Percentiles rank a stretch among this genome's conserved stretches.
These are phyloP conservation scores for Callimorpha dominula DNA, from an alignment of 2,888 invertebrate genomes.

Conservation along the genomic window DNA sequence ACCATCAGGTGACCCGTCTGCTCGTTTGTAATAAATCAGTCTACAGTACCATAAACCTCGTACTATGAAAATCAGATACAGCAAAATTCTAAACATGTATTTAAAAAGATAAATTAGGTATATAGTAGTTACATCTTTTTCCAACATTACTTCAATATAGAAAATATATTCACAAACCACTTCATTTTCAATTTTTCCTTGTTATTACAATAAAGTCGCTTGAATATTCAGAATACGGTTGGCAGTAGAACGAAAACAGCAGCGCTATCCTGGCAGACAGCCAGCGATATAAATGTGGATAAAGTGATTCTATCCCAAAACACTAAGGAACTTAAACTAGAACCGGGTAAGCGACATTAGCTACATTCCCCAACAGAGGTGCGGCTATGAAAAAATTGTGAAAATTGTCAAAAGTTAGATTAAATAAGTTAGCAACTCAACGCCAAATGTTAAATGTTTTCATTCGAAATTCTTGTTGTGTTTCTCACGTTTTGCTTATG, in stretches of 20 bases:
- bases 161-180: constrained; percentile 41
- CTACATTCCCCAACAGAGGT: constrained; percentile 32
- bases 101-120: background rate
- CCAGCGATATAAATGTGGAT: constrained; percentile 67
- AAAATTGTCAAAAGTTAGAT: constrained; percentile 74
- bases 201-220: constrained; percentile 50
- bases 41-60: background rate
- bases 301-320: constrained; percentile 67
- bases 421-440: constrained; percentile 67
- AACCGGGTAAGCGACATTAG: constrained; percentile 55
- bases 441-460: constrained; percentile 54
- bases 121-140: background rate
- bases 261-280: constrained; percentile 52
- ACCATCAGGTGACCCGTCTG: too few species aligned
- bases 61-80: background rate
- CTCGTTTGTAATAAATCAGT: too few species aligned
- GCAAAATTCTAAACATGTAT: background rate
- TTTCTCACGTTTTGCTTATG: constrained; percentile 31
- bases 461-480: constrained; percentile 53
- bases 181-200: constrained; percentile 52
- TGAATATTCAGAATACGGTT: constrained; percentile 50
- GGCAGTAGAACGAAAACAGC: constrained; percentile 57
- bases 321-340: constrained; percentile 63
- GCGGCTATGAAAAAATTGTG: constrained; percentile 52
- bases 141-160: constrained; percentile 16